Percentiles rank a stretch among this genome's conserved stretches.
phyloP scores from a whole-genome alignment of 1,140 invertebrate genomes.

The Adoxophyes honmai region DNA sequence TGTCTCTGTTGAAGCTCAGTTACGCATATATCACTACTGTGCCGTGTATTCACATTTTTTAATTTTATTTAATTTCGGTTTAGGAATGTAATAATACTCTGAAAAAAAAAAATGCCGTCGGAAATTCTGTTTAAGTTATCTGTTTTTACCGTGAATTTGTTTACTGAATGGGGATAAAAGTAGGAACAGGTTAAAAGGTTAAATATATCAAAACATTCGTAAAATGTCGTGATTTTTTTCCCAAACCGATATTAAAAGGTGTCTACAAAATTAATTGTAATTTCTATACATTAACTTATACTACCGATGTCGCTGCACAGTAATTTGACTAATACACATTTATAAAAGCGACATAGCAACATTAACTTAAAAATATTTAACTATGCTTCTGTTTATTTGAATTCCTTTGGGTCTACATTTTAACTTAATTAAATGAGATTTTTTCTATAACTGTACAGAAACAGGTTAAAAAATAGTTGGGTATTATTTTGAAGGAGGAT shows the following conservation, averaged over 20 bases:
- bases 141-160: too few species aligned
- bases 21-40: slow-evolving; percentile 70
- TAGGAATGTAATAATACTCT: slow-evolving; percentile 31
- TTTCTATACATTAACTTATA: slow-evolving; percentile 53
- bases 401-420: slow-evolving; percentile 8
- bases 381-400: neutral
- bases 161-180: neutral
- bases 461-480: slow-evolving; percentile 9
- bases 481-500: neutral
- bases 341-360: slow-evolving; percentile 21
- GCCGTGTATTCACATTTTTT: slow-evolving; percentile 60
- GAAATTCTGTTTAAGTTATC: too few species aligned
- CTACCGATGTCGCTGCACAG: slow-evolving; percentile 37
- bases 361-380: neutral
- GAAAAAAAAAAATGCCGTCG: neutral
- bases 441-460: slow-evolving; percentile 13
- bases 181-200: slow-evolving; percentile 6
- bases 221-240: slow-evolving; percentile 21
- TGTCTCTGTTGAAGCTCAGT: slow-evolving; percentile 62
- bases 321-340: slow-evolving; percentile 46
- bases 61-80: slow-evolving; percentile 55
- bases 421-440: neutral
- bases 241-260: slow-evolving; percentile 61
- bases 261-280: slow-evolving; percentile 45
- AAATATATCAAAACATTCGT: slow-evolving; percentile 16